These are phyloP conservation scores for Didymodactylos carnosus DNA, from an alignment of 2,888 invertebrate species.

Conservation along the genomic window DNA sequence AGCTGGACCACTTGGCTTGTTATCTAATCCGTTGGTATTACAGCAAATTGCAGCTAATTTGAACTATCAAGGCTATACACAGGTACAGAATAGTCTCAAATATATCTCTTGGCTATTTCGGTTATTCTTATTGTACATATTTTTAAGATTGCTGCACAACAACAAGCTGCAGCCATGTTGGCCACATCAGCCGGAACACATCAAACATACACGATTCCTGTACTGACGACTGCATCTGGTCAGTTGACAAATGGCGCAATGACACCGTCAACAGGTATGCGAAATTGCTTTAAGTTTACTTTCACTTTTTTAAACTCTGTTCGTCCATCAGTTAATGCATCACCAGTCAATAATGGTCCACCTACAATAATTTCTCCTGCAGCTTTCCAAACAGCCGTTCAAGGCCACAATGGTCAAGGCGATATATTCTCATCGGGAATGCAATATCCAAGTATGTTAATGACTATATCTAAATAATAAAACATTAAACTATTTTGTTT, in stretches of 20 bases:
- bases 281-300: neutral
- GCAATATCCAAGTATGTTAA: neutral
- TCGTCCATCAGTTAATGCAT: neutral
- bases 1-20: slow-evolving; percentile 93
- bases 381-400: neutral
- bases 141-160: no score
- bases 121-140: no score
- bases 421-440: neutral
- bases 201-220: neutral
- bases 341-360: neutral
- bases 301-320: no score
- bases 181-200: neutral
- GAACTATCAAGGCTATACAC: neutral
- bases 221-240: neutral
- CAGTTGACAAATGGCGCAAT: neutral
- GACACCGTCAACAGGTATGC: neutral
- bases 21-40: slow-evolving; percentile 57
- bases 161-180: neutral
- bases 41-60: slow-evolving; percentile 8
- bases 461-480: no score
- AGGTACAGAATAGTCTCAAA: no score
- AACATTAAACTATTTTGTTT: no score
- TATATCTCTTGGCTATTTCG: no score
- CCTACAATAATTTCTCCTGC: no score
- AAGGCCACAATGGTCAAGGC: neutral